Base-by-base conservation (phyloP, 2,888 invertebrate species). In the Campaea margaritaria region DNA sequence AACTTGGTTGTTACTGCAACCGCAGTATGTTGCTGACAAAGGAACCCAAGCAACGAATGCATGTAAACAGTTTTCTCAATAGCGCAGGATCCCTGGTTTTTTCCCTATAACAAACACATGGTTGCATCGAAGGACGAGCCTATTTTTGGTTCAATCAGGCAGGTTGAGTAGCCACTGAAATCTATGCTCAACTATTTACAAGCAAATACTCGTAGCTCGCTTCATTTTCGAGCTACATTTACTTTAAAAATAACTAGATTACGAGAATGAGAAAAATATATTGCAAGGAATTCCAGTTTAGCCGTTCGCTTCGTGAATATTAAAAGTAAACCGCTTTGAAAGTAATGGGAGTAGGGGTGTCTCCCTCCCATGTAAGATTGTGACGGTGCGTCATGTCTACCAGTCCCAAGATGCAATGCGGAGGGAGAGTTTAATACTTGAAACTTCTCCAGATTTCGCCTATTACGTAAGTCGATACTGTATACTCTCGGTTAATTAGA, bases 401-500 rank as follows among this genome's bases (percentile, higher is more conserved):
- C 13, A 5, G 8, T 39, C 39, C 39, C 39, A 39, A 56, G 49
- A 41, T 43, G 47, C 46, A 42, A 34, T 34, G n/a, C n/a, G 31
- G 38, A n/a, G 28, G 21, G 38, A 15, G 38, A 34, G 14, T 46
- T 28, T 51, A 46, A 57, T 51, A 27, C 46, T 21, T 11, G 27
- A 57, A 51, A 47, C 42, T 56, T 49, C 31, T 47, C 34, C 27
- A 34, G 14, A 21, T 21, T 36, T 47, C 9, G 39, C 14, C 11
- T 15, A 14, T 13, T 27, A 27, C 39, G 11, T 39, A 27, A 36
- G 14, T 13, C 38, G 36, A 51, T 21, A 52, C 47, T 38, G 42
- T 52, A 50, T 43, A 52, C 42, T 50, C 50, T 45, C 39, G 55
- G 42, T 60, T 60, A 60, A 60, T 60, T 60, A 60, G 46, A n/a